phyloP scores from a whole-genome alignment of 2,888 invertebrate genomes.

The Pheosia gnoma region DNA sequence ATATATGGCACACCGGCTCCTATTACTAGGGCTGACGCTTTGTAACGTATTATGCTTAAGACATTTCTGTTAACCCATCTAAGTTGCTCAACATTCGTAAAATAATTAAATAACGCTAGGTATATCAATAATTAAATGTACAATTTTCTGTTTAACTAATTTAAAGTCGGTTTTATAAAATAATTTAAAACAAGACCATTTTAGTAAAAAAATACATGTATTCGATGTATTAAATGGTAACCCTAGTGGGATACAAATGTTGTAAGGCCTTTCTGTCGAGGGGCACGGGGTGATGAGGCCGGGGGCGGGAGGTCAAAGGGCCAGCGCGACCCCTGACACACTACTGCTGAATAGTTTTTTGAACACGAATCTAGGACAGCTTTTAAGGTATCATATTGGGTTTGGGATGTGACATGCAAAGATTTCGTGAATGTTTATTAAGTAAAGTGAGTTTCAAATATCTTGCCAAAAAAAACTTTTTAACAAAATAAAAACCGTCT shows the following conservation, averaged over 20 bases:
- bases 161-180: too few relatives aligned
- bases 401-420: background rate
- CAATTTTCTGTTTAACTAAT: too few relatives aligned
- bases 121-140: too few relatives aligned
- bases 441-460: background rate
- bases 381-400: slow-evolving; percentile 4
- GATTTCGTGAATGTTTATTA: background rate
- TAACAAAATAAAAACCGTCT: too few relatives aligned
- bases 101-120: too few relatives aligned
- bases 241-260: background rate
- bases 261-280: background rate
- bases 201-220: background rate
- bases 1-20: background rate
- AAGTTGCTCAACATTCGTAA: too few relatives aligned
- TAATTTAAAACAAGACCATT: background rate
- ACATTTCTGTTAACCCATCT: too few relatives aligned
- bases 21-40: background rate
- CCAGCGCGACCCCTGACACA: slow-evolving; percentile 5
- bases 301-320: slow-evolving; percentile 4
- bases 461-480: too few relatives aligned
- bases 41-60: too few relatives aligned
- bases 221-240: background rate
- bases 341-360: slow-evolving; percentile 5
- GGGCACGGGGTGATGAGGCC: background rate
- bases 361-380: slow-evolving; percentile 5